phyloP scores from a whole-genome alignment of 2,113 vertebrate genomes.

The Atlantisia rogersi region DNA sequence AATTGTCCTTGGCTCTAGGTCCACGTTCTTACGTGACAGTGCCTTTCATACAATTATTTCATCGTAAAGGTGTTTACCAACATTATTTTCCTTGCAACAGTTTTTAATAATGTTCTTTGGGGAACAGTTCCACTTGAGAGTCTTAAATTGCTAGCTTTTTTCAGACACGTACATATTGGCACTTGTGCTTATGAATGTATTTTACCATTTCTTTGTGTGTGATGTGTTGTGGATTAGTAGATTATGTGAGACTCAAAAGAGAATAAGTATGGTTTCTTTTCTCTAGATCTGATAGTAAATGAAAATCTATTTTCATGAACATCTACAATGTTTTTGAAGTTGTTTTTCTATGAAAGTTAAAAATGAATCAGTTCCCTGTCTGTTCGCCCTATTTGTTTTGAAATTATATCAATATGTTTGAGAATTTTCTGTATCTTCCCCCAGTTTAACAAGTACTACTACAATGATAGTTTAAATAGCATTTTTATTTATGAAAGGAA shows the following conservation, averaged over 20 bases:
- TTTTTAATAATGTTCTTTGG: slow-evolving; percentile 21
- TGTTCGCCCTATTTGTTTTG: slow-evolving; percentile 20
- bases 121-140: slow-evolving; percentile 16
- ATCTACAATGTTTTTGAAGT: not conserved
- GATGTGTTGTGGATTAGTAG: not conserved
- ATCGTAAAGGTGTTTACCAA: slow-evolving; percentile 40
- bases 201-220: slow-evolving; percentile 8
- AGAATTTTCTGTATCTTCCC: slow-evolving; percentile 1
- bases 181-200: slow-evolving; percentile 36
- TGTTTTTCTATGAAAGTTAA: not conserved
- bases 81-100: not conserved
- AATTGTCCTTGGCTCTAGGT: slow-evolving; percentile 50
- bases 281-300: slow-evolving; percentile 10
- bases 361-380: slow-evolving; percentile 6
- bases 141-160: slow-evolving; percentile 38
- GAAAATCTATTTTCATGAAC: slow-evolving; percentile 40
- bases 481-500: not conserved
- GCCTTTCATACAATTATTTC: slow-evolving; percentile 13
- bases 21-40: not conserved
- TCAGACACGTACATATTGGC: not conserved
- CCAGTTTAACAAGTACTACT: not conserved
- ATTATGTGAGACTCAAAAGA: not conserved
- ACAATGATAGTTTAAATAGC: not conserved
- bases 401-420: not conserved
- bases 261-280: not conserved